These are phyloP conservation scores for Myiotriccus ornatus DNA, from an alignment of 2,797 vertebrate species.

Conservation along the genomic window DNA sequence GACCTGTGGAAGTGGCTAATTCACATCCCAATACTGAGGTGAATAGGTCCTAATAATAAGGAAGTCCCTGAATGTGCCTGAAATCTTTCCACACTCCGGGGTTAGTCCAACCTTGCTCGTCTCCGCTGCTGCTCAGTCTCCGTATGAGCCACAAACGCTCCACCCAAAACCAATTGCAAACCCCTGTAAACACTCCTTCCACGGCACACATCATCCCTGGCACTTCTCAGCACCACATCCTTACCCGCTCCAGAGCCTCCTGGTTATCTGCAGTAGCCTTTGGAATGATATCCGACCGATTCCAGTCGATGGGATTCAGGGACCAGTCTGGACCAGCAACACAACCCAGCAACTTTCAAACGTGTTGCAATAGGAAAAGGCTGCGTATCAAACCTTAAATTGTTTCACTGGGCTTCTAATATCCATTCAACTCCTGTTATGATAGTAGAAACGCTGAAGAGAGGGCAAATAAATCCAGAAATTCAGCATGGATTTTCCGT, in stretches of 20 bases:
- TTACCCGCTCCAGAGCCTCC: neutral
- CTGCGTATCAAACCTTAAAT: neutral
- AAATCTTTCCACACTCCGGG: neutral
- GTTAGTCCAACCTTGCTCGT: neutral
- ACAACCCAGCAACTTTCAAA: neutral
- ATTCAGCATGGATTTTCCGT: neutral
- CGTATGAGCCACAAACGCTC: accelerated
- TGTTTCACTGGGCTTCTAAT: neutral
- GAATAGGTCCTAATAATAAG: accelerated
- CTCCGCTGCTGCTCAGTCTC: neutral
- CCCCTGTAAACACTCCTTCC: neutral
- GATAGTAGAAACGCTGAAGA: neutral
- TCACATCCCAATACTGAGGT: no score
- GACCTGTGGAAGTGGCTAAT: neutral
- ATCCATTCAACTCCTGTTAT: accelerated
- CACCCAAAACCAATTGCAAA: neutral
- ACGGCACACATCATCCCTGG: neutral
- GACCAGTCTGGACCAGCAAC: neutral
- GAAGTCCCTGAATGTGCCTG: neutral
- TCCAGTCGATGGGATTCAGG: neutral
- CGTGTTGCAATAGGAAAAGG: neutral
- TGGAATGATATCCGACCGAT: neutral
- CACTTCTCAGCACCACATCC: neutral
- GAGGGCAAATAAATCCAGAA: neutral
- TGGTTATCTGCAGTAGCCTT: neutral